Percentiles rank a stretch among this genome's conserved stretches.
These are phyloP conservation scores for Phalacrocorax brasilianus DNA, from an alignment of 2,113 vertebrate species.

Conservation along the genomic window DNA sequence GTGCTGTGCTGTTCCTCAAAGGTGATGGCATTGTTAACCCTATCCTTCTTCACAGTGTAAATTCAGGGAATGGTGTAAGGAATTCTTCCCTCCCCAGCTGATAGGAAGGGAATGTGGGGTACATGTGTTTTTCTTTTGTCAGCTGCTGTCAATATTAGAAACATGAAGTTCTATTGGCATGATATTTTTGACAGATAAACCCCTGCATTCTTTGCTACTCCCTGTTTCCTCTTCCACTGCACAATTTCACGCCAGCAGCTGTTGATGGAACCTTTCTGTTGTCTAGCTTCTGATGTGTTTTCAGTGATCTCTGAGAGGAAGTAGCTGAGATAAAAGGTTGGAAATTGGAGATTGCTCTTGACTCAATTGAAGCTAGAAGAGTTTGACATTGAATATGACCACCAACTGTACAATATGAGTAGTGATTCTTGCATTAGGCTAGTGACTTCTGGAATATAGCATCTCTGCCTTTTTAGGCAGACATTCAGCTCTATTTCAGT, in stretches of 20 bases:
- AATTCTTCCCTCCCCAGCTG: background rate
- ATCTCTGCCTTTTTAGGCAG: conserved; percentile 19
- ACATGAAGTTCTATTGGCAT: fast-evolving
- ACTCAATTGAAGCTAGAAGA: background rate
- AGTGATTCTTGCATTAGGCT: background rate
- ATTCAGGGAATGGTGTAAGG: background rate
- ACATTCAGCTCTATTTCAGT: background rate
- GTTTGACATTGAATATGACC: background rate
- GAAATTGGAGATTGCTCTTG: background rate
- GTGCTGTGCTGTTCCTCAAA: background rate
- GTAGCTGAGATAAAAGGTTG: background rate
- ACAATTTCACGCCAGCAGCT: background rate
- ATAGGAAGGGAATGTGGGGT: background rate
- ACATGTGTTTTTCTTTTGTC: background rate
- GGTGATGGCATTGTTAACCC: background rate
- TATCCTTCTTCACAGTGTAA: background rate
- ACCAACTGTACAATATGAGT: background rate
- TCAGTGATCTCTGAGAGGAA: background rate
- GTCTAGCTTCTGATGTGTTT: background rate
- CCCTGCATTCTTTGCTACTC: background rate
- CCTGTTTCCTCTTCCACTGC: background rate
- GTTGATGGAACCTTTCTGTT: background rate
- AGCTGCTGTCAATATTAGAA: background rate
- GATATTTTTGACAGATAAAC: background rate
- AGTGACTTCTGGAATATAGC: background rate